Evolutionary conservation across 2,797 vertebrate genomes (phyloP), one percentile per base, ranked within the genome.

Genomic region (Scarus forsteni): DNA sequence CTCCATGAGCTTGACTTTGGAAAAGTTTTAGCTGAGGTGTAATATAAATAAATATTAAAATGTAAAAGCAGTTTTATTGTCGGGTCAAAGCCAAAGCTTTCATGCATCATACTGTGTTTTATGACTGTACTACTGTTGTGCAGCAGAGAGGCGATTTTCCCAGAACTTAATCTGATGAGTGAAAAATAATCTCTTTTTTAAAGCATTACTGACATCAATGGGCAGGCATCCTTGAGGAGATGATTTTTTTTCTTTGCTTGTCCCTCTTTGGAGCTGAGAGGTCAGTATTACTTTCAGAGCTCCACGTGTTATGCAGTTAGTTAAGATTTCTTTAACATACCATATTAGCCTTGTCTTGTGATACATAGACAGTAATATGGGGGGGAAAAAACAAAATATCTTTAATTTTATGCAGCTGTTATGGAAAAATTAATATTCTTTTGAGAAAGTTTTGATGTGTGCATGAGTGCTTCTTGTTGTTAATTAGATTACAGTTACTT

Each of bases 81-180:
- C 58, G 50, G 87, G 82, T 88, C 81, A 90, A 84, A 77, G 80
- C 79, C 85, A 90, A 90, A 74, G 70, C 78, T 84, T 85, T 90
- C 81, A 75, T 88, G 85, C 78, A 84, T 90, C 74, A 69, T 79
- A 38, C 76, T 71, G 72, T 34, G 54, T 80, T 87, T 88, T 86
- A 86, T 84, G 78, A 75, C 73, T 58, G 55, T 38, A 60, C 73
- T 81, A 84, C 83, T 80, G 79, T 69, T 64, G 75, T 59, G 49
- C 60, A 50, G 75, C 61, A 80, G 83, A 35, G 55, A 43, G 73
- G 72, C 39, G 27, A 27, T 55, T 56, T 78, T 81, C 71, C 74
- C 72, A 60, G 59, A 58, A 38, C 66, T 44, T 55, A 76, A 64
- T 60, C 67, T 63, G 62, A 63, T 70, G 65, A 79, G 66, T 73